Evolutionary conservation across 2,113 vertebrate genomes (phyloP).

Genomic region (Lepus europaeus): DNA sequence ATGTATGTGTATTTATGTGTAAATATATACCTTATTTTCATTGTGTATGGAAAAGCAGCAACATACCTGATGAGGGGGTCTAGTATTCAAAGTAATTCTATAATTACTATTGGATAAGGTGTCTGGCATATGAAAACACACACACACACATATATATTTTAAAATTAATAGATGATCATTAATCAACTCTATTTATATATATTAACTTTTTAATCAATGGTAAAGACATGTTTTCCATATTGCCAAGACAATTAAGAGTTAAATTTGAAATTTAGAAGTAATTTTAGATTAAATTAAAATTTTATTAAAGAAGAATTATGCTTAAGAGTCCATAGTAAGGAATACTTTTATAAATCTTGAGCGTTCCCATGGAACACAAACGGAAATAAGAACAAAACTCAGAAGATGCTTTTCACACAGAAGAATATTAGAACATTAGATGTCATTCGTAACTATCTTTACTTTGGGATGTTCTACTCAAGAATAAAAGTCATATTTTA

Average conservation of each 20-base stretch:
- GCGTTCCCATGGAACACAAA: neutral
- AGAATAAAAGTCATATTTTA: slow-evolving; percentile 30
- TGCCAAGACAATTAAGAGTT: neutral
- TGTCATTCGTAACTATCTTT: neutral
- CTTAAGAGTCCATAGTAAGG: neutral
- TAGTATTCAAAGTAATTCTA: slow-evolving; percentile 4
- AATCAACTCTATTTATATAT: neutral
- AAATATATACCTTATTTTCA: neutral
- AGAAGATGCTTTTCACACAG: neutral
- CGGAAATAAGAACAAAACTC: neutral
- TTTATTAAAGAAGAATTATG: neutral
- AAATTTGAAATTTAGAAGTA: neutral
- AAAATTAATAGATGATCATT: slow-evolving; percentile 33
- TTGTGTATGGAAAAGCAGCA: neutral
- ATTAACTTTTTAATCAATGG: neutral
- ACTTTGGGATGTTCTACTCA: slow-evolving; percentile 18
- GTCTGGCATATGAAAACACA: neutral
- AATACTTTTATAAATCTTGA: slow-evolving; percentile 3
- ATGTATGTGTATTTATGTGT: neutral
- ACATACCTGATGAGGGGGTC: neutral
- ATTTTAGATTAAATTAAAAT: neutral
- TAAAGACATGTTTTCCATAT: neutral
- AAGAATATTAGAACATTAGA: neutral
- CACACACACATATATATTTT: neutral
- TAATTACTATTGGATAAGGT: neutral